These are phyloP conservation scores for Eutrigla gurnardus DNA, from an alignment of 2,797 vertebrate genomes.

Conservation along the genomic window DNA sequence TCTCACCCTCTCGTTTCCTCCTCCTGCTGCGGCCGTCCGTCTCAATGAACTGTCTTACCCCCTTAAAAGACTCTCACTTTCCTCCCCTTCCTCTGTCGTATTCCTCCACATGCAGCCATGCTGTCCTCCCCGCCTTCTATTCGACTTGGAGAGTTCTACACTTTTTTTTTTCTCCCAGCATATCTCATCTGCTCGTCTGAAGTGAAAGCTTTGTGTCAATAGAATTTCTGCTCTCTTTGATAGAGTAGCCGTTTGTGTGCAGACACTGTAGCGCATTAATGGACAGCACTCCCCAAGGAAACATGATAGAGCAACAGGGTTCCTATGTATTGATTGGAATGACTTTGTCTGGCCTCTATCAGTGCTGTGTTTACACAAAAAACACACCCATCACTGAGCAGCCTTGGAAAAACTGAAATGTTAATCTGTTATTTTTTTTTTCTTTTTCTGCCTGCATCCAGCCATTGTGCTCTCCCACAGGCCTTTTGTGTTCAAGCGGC, in stretches of 20 bases:
- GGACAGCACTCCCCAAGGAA: slow-evolving; percentile 73
- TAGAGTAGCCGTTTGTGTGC: slow-evolving; percentile 59
- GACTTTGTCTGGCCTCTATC: slow-evolving; percentile 65
- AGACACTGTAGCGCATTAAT: slow-evolving; percentile 74
- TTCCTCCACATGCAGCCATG: slow-evolving; percentile 14
- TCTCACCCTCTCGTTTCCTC: slow-evolving; percentile 53
- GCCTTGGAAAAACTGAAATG: slow-evolving; percentile 46
- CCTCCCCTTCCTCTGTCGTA: slow-evolving; percentile 15
- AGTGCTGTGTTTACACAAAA: slow-evolving; percentile 52
- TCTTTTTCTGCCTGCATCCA: slow-evolving; percentile 26
- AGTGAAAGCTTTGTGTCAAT: slow-evolving; percentile 52
- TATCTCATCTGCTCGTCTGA: slow-evolving; percentile 27
- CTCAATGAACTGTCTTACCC: slow-evolving; percentile 53
- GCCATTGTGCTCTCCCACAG: slow-evolving; percentile 52
- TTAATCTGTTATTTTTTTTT: slow-evolving; percentile 48
- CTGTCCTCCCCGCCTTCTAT: slow-evolving; percentile 50
- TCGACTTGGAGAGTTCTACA: slow-evolving; percentile 41
- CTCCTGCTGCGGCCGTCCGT: slow-evolving; percentile 63
- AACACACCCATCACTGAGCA: slow-evolving; percentile 43
- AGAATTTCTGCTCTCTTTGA: slow-evolving; percentile 60
- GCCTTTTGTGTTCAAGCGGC: slow-evolving; percentile 66
- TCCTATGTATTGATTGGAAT: slow-evolving; percentile 69
- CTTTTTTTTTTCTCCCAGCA: slow-evolving; percentile 5
- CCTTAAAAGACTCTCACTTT: slow-evolving; percentile 52
- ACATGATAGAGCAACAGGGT: slow-evolving; percentile 60